These are phyloP conservation scores for Anastatus disparis DNA, from an alignment of 1,140 invertebrate species.

Conservation along the genomic window DNA sequence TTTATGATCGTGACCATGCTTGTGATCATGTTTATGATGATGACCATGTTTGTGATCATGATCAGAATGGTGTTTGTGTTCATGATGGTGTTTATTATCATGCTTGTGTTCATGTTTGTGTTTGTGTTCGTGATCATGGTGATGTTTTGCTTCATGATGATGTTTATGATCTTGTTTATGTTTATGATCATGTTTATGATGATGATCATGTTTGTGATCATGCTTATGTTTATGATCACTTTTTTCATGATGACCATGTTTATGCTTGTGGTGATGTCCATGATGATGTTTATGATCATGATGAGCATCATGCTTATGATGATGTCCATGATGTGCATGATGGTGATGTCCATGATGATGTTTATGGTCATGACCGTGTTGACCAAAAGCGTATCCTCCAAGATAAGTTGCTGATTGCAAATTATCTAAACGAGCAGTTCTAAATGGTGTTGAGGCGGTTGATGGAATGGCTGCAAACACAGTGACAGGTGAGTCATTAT, in stretches of 20 bases:
- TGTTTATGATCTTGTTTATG: slow-evolving; percentile 27
- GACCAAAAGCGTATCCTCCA: background rate
- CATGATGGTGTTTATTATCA: slow-evolving; percentile 19
- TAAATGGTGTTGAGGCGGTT: background rate
- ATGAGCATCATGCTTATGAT: background rate
- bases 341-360: slow-evolving; percentile 2
- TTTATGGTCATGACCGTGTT: background rate
- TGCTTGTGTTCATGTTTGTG: slow-evolving; percentile 31
- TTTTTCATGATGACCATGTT: background rate
- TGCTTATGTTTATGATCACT: slow-evolving; percentile 10
- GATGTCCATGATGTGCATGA: background rate
- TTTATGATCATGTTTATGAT: slow-evolving; percentile 17
- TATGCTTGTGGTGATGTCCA: background rate
- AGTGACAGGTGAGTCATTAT: background rate
- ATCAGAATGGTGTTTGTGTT: slow-evolving; percentile 15
- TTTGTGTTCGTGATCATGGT: slow-evolving; percentile 18
- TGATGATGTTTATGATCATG: slow-evolving; percentile 8
- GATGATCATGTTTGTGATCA: slow-evolving; percentile 1
- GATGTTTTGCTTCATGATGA: background rate
- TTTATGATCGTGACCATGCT: slow-evolving; percentile 27
- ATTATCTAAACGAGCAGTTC: background rate
- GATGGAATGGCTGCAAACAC: too few species aligned
- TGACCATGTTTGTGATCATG: slow-evolving; percentile 36
- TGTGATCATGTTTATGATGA: slow-evolving; percentile 15
- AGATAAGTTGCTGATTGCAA: slow-evolving; percentile 8